phyloP scores from a whole-genome alignment of 2,888 invertebrate genomes.

The Cataglyphis rosenhaueri region DNA sequence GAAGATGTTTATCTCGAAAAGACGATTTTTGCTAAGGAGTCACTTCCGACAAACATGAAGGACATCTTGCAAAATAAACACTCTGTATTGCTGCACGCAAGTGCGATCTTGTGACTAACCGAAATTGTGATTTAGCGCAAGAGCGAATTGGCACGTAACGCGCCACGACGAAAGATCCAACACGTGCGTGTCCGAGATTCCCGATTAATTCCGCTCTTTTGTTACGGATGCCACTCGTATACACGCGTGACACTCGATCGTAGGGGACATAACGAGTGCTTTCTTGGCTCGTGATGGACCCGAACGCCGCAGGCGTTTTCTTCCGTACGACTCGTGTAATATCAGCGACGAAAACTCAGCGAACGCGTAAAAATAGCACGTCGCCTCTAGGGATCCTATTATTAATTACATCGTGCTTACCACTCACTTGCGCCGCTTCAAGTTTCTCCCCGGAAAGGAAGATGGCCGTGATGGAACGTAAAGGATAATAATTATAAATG shows the following conservation, averaged over 20 bases:
- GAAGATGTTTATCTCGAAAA: slow-evolving; percentile 41
- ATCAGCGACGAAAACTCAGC: slow-evolving; percentile 28
- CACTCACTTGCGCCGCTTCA: slow-evolving; percentile 1
- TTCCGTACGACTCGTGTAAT: slow-evolving; percentile 30
- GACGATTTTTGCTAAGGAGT: slow-evolving; percentile 26
- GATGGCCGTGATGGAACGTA: slow-evolving; percentile 2
- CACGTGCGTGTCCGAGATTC: slow-evolving; percentile 52
- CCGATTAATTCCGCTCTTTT: slow-evolving; percentile 51
- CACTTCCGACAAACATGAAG: slow-evolving; percentile 35
- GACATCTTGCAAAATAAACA: slow-evolving; percentile 34
- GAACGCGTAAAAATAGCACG: slow-evolving; percentile 52
- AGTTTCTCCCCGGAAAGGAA: slow-evolving; percentile 29
- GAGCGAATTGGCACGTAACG: slow-evolving; percentile 42
- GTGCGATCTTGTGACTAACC: slow-evolving; percentile 32
- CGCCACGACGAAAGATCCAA: slow-evolving; percentile 40
- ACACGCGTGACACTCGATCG: slow-evolving; percentile 9
- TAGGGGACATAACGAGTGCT: slow-evolving; percentile 14
- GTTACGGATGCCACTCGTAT: slow-evolving; percentile 32
- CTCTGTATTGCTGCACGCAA: slow-evolving; percentile 15
- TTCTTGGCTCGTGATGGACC: slow-evolving; percentile 27
- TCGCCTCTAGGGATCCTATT: slow-evolving; percentile 54
- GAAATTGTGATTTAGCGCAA: slow-evolving; percentile 43
- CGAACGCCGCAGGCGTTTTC: slow-evolving; percentile 1
- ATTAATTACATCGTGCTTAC: slow-evolving; percentile 50
- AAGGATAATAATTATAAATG: slow-evolving; percentile 43